These are phyloP conservation scores for Orchesellides sinensis DNA, from an alignment of 2,888 invertebrate genomes.

Conservation along the genomic window DNA sequence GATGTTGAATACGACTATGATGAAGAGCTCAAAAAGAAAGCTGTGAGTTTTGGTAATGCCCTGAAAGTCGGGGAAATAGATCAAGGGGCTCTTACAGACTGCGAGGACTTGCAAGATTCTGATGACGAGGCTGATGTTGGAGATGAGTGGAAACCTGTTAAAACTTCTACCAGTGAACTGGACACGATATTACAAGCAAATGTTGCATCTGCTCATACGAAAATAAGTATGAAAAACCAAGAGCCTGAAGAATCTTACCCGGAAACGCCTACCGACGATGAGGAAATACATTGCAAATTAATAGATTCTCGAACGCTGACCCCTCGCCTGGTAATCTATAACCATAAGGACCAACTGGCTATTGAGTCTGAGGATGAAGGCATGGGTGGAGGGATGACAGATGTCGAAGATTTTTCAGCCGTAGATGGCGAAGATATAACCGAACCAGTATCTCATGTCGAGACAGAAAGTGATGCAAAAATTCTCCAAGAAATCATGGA, in stretches of 20 bases:
- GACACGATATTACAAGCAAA: slow-evolving; percentile 61
- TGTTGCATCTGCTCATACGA: slow-evolving; percentile 46
- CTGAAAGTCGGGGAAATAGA: slow-evolving; percentile 67
- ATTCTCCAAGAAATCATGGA: slow-evolving; percentile 68
- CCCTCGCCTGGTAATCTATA: slow-evolving; percentile 65
- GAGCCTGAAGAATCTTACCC: slow-evolving; percentile 50
- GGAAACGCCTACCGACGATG: slow-evolving; percentile 64
- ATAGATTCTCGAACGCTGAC: slow-evolving; percentile 61
- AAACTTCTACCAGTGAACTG: slow-evolving; percentile 31
- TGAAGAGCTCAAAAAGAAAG: slow-evolving; percentile 22
- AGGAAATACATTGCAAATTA: slow-evolving; percentile 65
- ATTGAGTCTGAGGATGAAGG: slow-evolving; percentile 67
- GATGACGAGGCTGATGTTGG: slow-evolving; percentile 75
- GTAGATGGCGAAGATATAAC: slow-evolving; percentile 36
- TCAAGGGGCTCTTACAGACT: slow-evolving; percentile 74
- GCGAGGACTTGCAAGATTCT: slow-evolving; percentile 76
- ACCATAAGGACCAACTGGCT: slow-evolving; percentile 46
- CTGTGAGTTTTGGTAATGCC: slow-evolving; percentile 27
- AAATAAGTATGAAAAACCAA: slow-evolving; percentile 64
- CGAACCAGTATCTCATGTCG: not conserved
- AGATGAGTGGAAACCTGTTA: slow-evolving; percentile 55
- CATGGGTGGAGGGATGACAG: slow-evolving; percentile 60
- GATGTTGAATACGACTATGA: slow-evolving; percentile 71
- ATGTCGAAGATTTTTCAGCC: slow-evolving; percentile 69
- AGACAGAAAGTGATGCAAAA: slow-evolving; percentile 36